Conservation (phyloP, 2,797 vertebrate species). For the Anguilla marmorata region DNA sequence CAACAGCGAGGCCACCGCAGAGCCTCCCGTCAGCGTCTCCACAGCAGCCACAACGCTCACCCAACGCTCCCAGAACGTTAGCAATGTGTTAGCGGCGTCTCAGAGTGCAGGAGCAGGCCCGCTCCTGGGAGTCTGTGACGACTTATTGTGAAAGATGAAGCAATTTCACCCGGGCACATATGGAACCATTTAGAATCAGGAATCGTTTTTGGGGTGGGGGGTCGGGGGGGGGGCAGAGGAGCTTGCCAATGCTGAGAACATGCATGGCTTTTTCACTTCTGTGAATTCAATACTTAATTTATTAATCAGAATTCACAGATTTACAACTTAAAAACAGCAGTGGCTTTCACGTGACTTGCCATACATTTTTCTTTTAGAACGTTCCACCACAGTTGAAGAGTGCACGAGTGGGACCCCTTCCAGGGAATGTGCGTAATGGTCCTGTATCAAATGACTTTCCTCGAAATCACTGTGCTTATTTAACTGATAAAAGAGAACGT, state of each 20-base stretch:
- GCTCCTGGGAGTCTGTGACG: background rate
- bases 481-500: background rate
- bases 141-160: slow-evolving; percentile 11
- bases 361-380: background rate
- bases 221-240: background rate
- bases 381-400: background rate
- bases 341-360: background rate
- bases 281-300: background rate
- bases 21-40: background rate
- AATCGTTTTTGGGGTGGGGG: background rate
- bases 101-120: background rate
- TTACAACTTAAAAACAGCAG: background rate
- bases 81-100: background rate
- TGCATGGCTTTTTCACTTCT: background rate
- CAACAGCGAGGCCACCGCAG: background rate
- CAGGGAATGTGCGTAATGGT: background rate
- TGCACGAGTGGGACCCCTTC: background rate
- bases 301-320: slow-evolving; percentile 1
- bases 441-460: slow-evolving; percentile 9
- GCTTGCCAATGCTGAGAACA: background rate
- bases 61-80: background rate
- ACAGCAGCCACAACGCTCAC: background rate
- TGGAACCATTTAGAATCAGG: background rate
- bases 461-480: slow-evolving; percentile 5
- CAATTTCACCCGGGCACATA: background rate